phyloP scores from a whole-genome alignment of 2,888 invertebrate genomes.

The Apodemia duryi region DNA sequence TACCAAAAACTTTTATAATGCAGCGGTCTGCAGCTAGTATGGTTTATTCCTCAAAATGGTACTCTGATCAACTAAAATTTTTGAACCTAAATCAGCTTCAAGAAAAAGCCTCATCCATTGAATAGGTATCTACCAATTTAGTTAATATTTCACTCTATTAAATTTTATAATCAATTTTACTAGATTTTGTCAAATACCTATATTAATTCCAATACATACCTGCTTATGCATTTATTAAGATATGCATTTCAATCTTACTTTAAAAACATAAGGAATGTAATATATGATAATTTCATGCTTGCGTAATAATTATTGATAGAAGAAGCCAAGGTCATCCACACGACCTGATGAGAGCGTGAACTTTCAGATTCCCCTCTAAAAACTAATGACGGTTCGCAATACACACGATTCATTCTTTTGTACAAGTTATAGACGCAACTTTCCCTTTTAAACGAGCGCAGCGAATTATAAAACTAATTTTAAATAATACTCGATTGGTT shows the following conservation, averaged over 20 bases:
- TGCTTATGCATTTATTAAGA: too few species aligned
- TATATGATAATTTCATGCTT: not conserved
- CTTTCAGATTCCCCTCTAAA: conserved; percentile 10
- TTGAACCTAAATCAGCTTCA: too few species aligned
- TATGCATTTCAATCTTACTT: not conserved
- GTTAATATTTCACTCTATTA: too few species aligned
- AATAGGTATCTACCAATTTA: too few species aligned
- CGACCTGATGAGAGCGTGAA: conserved; percentile 10
- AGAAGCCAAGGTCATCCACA: conserved; percentile 8
- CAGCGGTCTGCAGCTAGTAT: too few species aligned
- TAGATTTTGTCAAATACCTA: too few species aligned
- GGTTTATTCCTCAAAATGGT: too few species aligned
- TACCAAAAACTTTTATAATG: too few species aligned
- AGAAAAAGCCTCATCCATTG: too few species aligned
- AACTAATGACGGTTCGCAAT: conserved; percentile 5
- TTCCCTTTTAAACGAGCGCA: conserved; percentile 7
- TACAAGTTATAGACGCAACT: conserved; percentile 9
- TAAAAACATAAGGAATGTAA: not conserved
- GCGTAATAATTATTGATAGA: conserved; percentile 7
- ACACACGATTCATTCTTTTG: conserved; percentile 11
- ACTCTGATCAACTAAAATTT: too few species aligned
- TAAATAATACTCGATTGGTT: conserved; percentile 1
- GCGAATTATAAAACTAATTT: conserved; percentile 7
- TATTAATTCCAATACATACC: too few species aligned
- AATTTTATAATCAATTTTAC: too few species aligned